Evolutionary conservation across 2,113 vertebrate species (phyloP).

Genomic region (Terrapene triunguis): DNA sequence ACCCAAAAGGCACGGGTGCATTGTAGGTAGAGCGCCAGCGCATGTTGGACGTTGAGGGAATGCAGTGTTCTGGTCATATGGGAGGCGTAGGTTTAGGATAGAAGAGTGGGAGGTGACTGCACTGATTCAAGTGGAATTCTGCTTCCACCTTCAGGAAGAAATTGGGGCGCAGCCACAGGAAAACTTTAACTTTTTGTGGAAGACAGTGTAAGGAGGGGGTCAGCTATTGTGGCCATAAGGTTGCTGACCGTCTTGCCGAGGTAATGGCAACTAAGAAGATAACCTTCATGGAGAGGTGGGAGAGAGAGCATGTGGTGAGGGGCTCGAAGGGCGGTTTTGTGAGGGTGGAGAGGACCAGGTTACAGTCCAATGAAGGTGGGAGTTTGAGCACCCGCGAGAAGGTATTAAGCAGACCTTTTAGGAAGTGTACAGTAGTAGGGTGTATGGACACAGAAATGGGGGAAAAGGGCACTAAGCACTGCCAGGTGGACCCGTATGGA

Average conservation of each 20-base stretch:
- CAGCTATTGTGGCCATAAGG: not conserved
- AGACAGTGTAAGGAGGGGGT: not conserved
- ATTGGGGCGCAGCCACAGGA: not conserved
- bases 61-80: not conserved
- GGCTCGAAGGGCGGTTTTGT: not conserved
- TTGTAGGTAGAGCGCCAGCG: not conserved
- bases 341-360: not conserved
- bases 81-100: not conserved
- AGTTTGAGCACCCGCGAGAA: not conserved
- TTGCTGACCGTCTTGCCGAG: not conserved
- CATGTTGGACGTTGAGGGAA: not conserved
- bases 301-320: not conserved
- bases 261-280: not conserved
- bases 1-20: not conserved
- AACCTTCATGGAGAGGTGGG: not conserved
- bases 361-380: not conserved
- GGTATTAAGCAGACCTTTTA: too few relatives aligned
- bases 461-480: too few relatives aligned
- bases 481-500: too few relatives aligned
- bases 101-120: not conserved
- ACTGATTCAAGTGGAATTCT: not conserved
- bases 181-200: not conserved
- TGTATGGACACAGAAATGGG: too few relatives aligned
- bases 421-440: too few relatives aligned
- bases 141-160: too few relatives aligned